Conservation (phyloP, 2,797 vertebrate genomes). For the Periparus ater region DNA sequence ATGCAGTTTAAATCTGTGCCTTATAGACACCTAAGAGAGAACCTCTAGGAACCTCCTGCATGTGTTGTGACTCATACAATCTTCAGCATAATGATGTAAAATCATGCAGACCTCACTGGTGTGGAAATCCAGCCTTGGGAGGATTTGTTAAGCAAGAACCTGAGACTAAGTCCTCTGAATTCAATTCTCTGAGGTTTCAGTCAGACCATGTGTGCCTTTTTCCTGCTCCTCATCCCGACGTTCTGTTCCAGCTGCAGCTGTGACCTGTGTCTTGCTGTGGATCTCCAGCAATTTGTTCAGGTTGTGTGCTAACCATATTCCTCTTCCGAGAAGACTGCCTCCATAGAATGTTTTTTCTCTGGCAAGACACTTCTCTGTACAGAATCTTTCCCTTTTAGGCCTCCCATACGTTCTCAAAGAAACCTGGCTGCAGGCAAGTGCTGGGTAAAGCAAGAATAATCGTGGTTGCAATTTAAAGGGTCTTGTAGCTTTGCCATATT, state of each 20-base stretch:
- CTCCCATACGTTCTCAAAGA: background rate
- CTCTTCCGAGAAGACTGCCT: background rate
- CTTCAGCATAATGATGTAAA: background rate
- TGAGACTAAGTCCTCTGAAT: background rate
- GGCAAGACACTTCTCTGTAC: background rate
- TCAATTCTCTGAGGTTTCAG: background rate
- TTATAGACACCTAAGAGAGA: background rate
- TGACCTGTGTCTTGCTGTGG: background rate
- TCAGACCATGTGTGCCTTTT: background rate
- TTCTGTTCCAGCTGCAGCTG: background rate
- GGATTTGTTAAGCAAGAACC: background rate
- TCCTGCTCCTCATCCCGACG: rapidly evolving
- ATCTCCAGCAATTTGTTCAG: background rate
- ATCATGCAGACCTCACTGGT: background rate
- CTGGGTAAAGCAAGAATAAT: background rate
- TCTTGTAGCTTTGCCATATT: background rate
- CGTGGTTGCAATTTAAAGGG: background rate
- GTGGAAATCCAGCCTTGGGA: background rate
- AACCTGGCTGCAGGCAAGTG: background rate
- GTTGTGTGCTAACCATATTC: background rate
- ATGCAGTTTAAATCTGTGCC: background rate
- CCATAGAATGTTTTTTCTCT: background rate
- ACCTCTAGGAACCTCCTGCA: background rate
- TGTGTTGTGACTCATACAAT: background rate
- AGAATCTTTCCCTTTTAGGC: background rate